These are phyloP conservation scores for Drosophila virilis DNA, from an alignment of 1,140 invertebrate genomes.

Conservation along the genomic window DNA sequence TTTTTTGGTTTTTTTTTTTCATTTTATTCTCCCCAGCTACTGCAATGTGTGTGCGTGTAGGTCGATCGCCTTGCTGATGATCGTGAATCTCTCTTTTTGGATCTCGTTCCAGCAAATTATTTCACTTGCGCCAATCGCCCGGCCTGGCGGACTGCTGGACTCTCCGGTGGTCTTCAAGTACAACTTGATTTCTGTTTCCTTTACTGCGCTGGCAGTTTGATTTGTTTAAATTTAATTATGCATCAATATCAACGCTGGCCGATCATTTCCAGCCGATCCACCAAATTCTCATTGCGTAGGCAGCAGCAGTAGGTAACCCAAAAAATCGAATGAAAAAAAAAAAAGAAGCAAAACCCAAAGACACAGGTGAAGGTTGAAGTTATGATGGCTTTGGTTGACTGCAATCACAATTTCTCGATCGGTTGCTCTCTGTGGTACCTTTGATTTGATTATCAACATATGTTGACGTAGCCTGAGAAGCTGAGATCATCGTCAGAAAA, in stretches of 20 bases:
- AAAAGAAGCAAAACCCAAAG: constrained; percentile 1
- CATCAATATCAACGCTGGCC: constrained; percentile 70
- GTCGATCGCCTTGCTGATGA: constrained; percentile 35
- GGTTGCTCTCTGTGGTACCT: constrained; percentile 34
- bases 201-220: constrained; percentile 74
- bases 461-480: constrained; percentile 44
- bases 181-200: constrained; percentile 83
- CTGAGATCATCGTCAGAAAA: constrained; percentile 14
- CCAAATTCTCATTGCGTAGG: constrained; percentile 49
- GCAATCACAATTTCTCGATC: constrained; percentile 43
- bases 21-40: background rate
- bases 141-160: constrained; percentile 1
- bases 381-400: constrained; percentile 11
- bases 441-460: constrained; percentile 80
- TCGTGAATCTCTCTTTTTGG: constrained; percentile 26
- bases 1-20: too few species aligned
- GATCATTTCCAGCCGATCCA: constrained; percentile 33
- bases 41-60: constrained; percentile 55
- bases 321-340: constrained; percentile 8
- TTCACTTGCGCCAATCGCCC: constrained; percentile 60
- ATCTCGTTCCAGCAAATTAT: constrained; percentile 70
- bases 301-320: constrained; percentile 18
- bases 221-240: constrained; percentile 84
- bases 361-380: constrained; percentile 24
- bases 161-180: constrained; percentile 74